Base-by-base conservation (phyloP, 2,113 vertebrate genomes). In the Beaufortia kweichowensis region DNA sequence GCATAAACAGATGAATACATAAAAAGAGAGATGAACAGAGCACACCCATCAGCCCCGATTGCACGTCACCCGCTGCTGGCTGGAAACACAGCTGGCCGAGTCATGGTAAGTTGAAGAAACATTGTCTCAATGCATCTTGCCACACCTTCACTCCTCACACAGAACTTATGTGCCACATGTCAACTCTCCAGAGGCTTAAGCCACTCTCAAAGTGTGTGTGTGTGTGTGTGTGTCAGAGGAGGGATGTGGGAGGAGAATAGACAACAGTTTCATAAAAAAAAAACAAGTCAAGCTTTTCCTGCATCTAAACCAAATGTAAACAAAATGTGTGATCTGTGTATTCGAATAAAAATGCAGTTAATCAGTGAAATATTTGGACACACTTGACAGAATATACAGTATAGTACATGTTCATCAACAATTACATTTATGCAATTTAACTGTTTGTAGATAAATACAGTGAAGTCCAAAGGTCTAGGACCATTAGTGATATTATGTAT, bases 81-180 rank as follows among this genome's bases (percentile, higher is more conserved):
- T 55, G 29, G 61, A 80, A 75, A 74, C 77, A 83, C 81, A 83
- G 81, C 81, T 80, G 81, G 77, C 56, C 78, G 63, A 73, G 78
- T 83, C 81, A 83, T 60, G 81, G 81, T 83, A 80, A 77, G 68
- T 62, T 72, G 78, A 80, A 80, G 68, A 79, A 83, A 68, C 64
- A 55, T 80, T 83, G 78, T 83, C 81, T 76, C 75, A 68, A 80
- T 39, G 81, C 78, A 83, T 80, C 68, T 77, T 53, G 19, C 33
- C 77, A 77, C 81, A 83, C 81, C 78, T 77, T 80, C 78, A 63
- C 62, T 79, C 62, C 69, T 56, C 68, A 69, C 63, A 26, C 26
- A 80, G 81, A 83, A 83, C 78, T 73, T 74, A 73, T 80, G 77
- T 79, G 81, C 74, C 78, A 83, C 78, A 74, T 77, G 78, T 77